phyloP scores from a whole-genome alignment of 2,113 vertebrate species.

The Puffinus mauretanicus region DNA sequence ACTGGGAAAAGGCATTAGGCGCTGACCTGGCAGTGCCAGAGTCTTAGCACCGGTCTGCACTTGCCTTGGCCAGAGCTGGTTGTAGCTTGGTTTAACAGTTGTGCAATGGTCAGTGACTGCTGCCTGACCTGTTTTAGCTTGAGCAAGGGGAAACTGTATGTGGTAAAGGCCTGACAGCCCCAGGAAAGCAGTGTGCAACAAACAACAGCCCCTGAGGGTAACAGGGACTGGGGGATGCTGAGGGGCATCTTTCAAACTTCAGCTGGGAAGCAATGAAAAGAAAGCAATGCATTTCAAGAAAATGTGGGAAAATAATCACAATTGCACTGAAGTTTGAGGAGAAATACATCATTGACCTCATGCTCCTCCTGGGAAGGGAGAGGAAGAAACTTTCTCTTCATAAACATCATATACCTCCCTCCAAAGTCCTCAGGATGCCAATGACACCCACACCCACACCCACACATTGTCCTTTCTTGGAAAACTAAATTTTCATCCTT shows the following conservation, averaged over 20 bases:
- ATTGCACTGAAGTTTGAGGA: background rate
- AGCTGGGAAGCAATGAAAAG: background rate
- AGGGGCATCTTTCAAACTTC: background rate
- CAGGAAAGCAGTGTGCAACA: accelerated
- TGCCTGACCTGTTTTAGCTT: background rate
- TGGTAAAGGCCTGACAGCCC: background rate
- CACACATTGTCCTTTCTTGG: background rate
- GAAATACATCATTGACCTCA: background rate
- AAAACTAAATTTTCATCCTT: background rate
- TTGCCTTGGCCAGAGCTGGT: background rate
- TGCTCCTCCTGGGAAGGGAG: background rate
- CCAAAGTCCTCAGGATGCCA: background rate
- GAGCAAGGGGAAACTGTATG: background rate
- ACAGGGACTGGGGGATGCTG: background rate
- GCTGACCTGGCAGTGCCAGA: background rate
- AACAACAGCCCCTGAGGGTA: background rate
- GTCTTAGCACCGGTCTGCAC: background rate
- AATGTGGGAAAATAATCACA: background rate
- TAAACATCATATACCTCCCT: background rate
- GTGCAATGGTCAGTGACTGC: background rate
- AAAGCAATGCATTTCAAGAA: background rate
- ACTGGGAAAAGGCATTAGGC: background rate
- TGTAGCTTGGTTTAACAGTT: background rate
- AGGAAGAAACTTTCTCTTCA: background rate
- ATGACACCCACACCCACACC: accelerated